Conservation (phyloP, 92 coral and sea anemone species). For the Bergia puertoricense region DNA sequence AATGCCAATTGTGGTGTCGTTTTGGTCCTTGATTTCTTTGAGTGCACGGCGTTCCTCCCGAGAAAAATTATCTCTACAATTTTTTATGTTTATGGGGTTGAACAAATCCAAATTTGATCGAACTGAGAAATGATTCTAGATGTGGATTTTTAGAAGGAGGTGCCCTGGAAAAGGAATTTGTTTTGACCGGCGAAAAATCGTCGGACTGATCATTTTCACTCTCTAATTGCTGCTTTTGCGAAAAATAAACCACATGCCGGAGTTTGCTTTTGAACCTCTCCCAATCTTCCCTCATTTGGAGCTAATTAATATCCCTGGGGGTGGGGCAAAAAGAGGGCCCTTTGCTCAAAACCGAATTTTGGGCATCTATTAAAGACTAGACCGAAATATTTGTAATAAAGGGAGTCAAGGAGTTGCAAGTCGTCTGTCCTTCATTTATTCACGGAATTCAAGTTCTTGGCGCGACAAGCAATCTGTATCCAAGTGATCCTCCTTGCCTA, state of each 20-base stretch:
- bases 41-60: not conserved
- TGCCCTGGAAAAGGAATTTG: not conserved
- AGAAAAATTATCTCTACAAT: not conserved
- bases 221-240: not conserved
- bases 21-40: not conserved
- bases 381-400: no score
- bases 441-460: no score
- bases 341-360: not conserved
- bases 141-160: not conserved
- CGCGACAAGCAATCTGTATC: no score
- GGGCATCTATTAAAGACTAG: not conserved
- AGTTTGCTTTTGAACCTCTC: not conserved
- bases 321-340: not conserved
- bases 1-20: not conserved
- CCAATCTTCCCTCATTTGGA: conserved; percentile 1
- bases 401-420: no score
- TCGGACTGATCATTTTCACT: not conserved
- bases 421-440: no score
- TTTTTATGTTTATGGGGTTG: not conserved
- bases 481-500: no score
- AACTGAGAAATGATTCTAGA: not conserved
- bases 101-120: not conserved
- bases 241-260: not conserved
- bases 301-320: conserved; percentile 3
- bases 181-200: not conserved